A percentile compares a stretch with the other conserved stretches of the same genome.
Evolutionary conservation across 2,797 vertebrate species (phyloP).

Genomic region (Strix occidentalis): DNA sequence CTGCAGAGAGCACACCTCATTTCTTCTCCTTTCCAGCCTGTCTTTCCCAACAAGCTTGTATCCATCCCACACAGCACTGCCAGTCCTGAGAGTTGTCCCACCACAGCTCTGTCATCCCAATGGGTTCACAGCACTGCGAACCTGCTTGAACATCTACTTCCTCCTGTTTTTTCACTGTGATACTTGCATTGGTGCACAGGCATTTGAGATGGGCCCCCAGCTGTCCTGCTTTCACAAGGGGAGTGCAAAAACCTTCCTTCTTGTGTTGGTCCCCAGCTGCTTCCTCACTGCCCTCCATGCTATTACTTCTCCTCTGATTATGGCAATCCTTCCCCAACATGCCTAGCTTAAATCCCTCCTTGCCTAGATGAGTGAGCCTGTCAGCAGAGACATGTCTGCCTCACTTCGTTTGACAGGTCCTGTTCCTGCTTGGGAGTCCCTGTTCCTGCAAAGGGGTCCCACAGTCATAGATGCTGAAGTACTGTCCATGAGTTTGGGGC

Average conservation of each 20-base stretch:
- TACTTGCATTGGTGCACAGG: not conserved
- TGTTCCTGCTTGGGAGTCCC: not conserved
- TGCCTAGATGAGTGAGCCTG: not conserved
- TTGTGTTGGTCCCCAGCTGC: not conserved
- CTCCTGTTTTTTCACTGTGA: not conserved
- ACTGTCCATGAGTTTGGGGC: not conserved
- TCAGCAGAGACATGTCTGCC: not conserved
- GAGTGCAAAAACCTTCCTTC: not conserved
- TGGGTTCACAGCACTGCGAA: not conserved
- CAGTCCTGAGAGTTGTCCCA: not conserved
- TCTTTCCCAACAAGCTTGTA: not conserved
- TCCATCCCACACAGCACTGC: not conserved
- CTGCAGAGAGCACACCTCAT: not conserved
- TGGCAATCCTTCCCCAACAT: accelerated
- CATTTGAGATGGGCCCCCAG: not conserved
- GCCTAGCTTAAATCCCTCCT: not conserved
- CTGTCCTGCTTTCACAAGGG: not conserved
- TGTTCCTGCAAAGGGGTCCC: not conserved
- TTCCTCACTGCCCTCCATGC: not conserved
- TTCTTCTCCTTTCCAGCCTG: not conserved
- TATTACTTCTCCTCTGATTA: not conserved
- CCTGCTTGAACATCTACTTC: not conserved
- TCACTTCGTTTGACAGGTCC: not conserved
- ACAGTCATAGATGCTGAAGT: not conserved
- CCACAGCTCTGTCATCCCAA: not conserved